phyloP scores from a whole-genome alignment of 2,888 invertebrate genomes.

The Pediacus dermestoides region DNA sequence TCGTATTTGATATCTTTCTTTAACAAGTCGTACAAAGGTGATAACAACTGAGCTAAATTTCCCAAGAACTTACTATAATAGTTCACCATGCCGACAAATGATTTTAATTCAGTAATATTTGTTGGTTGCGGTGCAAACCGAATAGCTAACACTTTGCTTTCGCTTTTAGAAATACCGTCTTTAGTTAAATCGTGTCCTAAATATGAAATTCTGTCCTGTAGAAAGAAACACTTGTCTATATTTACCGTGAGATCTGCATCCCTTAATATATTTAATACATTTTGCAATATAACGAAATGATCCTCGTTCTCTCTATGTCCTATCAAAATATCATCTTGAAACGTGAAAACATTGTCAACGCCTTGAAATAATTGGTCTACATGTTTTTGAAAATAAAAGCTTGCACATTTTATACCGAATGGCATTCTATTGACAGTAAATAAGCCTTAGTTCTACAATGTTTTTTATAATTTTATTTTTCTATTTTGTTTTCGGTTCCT shows the following conservation, averaged over 20 bases:
- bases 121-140: not conserved
- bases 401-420: constrained; percentile 36
- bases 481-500: too few relatives aligned
- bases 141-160: not conserved
- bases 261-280: constrained; percentile 24
- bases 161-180: not conserved
- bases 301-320: constrained; percentile 26
- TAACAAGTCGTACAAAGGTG: too few relatives aligned
- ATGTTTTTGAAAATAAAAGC: constrained; percentile 37
- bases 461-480: not conserved
- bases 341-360: constrained; percentile 29
- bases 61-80: too few relatives aligned
- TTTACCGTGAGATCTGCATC: constrained; percentile 31
- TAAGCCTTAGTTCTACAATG: constrained; percentile 23
- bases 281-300: constrained; percentile 23
- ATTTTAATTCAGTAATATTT: not conserved
- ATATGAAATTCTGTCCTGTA: constrained; percentile 13
- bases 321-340: constrained; percentile 35
- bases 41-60: too few relatives aligned
- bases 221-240: constrained; percentile 38
- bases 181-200: not conserved
- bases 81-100: not conserved
- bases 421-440: constrained; percentile 37
- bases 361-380: constrained; percentile 38
- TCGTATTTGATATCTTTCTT: too few relatives aligned